Base-by-base conservation (phyloP, 2,797 vertebrate species). In the Cyprinella venusta region DNA sequence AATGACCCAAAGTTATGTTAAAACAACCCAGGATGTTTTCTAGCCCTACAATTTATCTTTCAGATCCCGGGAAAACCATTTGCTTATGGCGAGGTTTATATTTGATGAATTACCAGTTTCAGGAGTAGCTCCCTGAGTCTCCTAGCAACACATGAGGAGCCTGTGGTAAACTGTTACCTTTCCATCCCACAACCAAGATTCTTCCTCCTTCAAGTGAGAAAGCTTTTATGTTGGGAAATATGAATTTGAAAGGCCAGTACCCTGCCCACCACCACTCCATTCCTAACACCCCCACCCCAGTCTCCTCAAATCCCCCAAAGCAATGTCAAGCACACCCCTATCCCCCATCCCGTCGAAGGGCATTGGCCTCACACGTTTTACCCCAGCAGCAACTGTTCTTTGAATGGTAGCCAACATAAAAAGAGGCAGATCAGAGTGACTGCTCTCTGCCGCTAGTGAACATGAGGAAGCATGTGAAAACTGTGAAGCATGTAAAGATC, bases 381-480 rank as follows among this genome's bases (percentile, higher is more conserved):
- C 86, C 91, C 91, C 88, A 61, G 91, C 76, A 89, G 92, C 91
- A 90, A 90, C 69, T 84, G 87, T 87, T 91, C 88, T 92, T 91
- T 92, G 90, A 92, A 92, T 90, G 76, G 88, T 85, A 91, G 85
- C 90, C 88, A 88, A 90, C 88, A 90, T 93, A 59, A 89, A 94
- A 93, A 93, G 91, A 90, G 87, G 76, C 72, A 87, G 90, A 94
- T 93, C 89, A 88, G 88, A 90, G 88, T 84, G 90, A 90, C 90
- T 93, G 91, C 91, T 93, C 91, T 90, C 83, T 90, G 91, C 88
- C 88, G 91, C 89, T 90, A 91, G 89, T 90, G 87, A 92, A 93
- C 88, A 88, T 91, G 90, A 90, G 90, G 68, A 71, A 71, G 30
- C 30, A 33, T 33, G 30, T 33, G 30, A 33, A 40, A 75, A 81